Evolutionary conservation across 2,888 invertebrate species (phyloP).

Genomic region (Lasioglossum villosulum): DNA sequence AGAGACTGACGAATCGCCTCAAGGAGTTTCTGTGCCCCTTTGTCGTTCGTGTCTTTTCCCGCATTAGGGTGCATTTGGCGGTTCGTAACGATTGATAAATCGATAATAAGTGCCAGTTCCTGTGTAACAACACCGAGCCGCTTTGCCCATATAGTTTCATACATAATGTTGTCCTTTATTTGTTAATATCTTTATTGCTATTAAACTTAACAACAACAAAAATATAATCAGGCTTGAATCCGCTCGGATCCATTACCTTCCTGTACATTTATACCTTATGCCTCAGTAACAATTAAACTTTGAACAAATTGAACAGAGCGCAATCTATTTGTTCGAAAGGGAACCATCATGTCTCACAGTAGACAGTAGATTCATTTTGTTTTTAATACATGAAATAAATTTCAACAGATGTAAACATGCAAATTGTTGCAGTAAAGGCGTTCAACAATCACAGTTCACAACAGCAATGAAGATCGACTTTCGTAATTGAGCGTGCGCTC

Average conservation of each 20-base stretch:
- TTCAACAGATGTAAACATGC: not conserved
- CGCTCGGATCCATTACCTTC: too few species aligned
- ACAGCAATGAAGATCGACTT: not conserved
- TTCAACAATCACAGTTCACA: not conserved
- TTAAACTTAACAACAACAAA: too few species aligned
- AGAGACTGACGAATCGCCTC: constrained; percentile 42
- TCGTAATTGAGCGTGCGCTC: not conserved
- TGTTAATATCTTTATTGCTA: too few species aligned
- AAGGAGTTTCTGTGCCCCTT: constrained; percentile 29
- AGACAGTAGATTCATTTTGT: too few species aligned
- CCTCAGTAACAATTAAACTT: too few species aligned
- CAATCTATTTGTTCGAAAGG: not conserved
- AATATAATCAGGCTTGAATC: too few species aligned
- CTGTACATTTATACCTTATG: too few species aligned
- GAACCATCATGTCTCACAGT: too few species aligned
- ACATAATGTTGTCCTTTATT: too few species aligned
- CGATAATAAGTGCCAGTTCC: not conserved
- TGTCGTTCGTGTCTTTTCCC: not conserved
- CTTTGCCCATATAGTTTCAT: too few species aligned
- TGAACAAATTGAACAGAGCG: too few species aligned
- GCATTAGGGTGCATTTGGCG: constrained; percentile 14
- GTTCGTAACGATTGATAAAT: not conserved
- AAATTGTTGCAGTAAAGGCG: not conserved
- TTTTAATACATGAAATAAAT: too few species aligned
- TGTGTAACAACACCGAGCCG: not conserved